Evolutionary conservation across 2,113 vertebrate genomes (phyloP).

Genomic region (Dendrocopos noguchii): DNA sequence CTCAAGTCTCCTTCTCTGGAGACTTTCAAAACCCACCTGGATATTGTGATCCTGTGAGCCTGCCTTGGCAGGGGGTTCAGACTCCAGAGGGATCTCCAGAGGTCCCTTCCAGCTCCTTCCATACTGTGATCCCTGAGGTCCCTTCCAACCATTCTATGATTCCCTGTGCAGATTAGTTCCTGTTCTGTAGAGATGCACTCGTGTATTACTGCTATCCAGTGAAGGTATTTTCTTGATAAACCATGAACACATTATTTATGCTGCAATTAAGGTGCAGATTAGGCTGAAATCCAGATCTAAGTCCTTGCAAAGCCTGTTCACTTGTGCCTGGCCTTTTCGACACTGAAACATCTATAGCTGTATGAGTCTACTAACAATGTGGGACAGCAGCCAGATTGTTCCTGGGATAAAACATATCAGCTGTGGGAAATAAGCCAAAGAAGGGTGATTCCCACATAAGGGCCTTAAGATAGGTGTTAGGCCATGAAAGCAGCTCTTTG

Average conservation of each 20-base stretch:
- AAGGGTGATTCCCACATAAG: neutral
- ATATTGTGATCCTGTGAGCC: too few species aligned
- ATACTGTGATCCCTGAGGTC: too few species aligned
- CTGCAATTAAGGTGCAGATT: neutral
- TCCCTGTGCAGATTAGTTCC: neutral
- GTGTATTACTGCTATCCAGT: neutral
- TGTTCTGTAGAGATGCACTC: neutral
- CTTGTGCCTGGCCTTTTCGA: neutral
- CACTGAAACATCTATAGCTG: neutral
- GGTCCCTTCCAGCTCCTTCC: too few species aligned
- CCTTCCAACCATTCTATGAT: neutral
- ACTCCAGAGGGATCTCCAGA: too few species aligned
- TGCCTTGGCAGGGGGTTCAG: too few species aligned
- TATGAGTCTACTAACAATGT: neutral
- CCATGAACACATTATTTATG: neutral
- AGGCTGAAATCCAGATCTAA: neutral
- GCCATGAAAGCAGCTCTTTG: neutral
- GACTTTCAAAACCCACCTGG: too few species aligned
- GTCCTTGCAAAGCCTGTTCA: neutral
- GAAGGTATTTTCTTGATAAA: neutral
- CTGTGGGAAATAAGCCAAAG: constrained; percentile 38
- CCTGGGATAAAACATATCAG: constrained; percentile 33
- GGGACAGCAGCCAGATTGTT: constrained; percentile 19
- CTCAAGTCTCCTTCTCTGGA: too few species aligned
- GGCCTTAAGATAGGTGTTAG: constrained; percentile 24